These are phyloP conservation scores for Emmelina monodactyla DNA, from an alignment of 2,888 invertebrate genomes.

Conservation along the genomic window DNA sequence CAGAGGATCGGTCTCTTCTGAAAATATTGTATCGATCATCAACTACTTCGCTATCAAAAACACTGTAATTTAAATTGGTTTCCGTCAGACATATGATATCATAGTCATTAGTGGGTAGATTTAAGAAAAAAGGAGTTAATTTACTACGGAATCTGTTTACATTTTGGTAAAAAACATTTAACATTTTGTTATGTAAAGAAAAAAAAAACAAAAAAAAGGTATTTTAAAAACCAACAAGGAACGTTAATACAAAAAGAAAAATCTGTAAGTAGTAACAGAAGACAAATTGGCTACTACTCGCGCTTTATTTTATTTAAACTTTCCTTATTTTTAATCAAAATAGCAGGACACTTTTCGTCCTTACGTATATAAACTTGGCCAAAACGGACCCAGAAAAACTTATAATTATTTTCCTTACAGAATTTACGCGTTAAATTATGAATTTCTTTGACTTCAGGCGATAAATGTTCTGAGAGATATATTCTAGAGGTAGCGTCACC, in stretches of 20 bases:
- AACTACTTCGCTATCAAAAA: slow-evolving; percentile 6
- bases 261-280: not conserved
- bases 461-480: slow-evolving; percentile 11
- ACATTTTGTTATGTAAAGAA: not conserved
- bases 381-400: slow-evolving; percentile 8
- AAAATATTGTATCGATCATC: slow-evolving; percentile 4
- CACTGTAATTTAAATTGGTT: slow-evolving; percentile 6
- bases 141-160: slow-evolving; percentile 8
- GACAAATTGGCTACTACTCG: not conserved
- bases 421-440: slow-evolving; percentile 3
- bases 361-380: slow-evolving; percentile 6
- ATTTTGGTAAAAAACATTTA: slow-evolving; percentile 4
- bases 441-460: slow-evolving; percentile 7
- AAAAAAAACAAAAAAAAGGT: too few species aligned
- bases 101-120: slow-evolving; percentile 3
- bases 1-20: slow-evolving; percentile 1
- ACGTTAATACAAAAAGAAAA: too few species aligned
- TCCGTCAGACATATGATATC: slow-evolving; percentile 7
- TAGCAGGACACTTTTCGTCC: slow-evolving; percentile 1
- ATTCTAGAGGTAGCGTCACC: slow-evolving; percentile 2
- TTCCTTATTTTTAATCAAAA: slow-evolving; percentile 2
- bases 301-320: not conserved
- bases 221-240: too few species aligned
- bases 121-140: slow-evolving; percentile 4
- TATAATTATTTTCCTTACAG: slow-evolving; percentile 3